Base-by-base conservation (phyloP, 2,888 invertebrate species). In the Cerastis leucographa region DNA sequence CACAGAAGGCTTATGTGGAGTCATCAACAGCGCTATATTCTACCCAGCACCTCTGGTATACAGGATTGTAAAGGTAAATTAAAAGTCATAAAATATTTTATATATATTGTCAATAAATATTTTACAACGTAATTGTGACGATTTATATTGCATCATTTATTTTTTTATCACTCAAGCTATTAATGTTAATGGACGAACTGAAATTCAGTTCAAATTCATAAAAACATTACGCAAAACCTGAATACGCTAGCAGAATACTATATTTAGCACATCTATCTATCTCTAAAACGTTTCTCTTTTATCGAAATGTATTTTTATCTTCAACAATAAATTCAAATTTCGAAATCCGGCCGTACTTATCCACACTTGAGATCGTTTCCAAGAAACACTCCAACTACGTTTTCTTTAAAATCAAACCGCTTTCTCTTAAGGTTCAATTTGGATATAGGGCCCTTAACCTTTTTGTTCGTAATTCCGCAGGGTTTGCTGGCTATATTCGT, bases 1-100 rank as follows among this genome's bases (percentile, higher is more conserved):
- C 40, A 99, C 99, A 0, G 99, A 99, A 71, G 99, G 99, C 74
- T 97, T 98, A 84, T 99, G 98, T 91, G 99, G 99, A 70, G 98
- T 99, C 68, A 97, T 99, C 83, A 97, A 98, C 88, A 98, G 98
- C 86, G 98, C 99, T 61, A 98, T 99, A 97, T 99, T 99, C 92
- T 98, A 98, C 14, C 97, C 97, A 71, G 98, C 98, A 90, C 97
- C 97, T 25, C 90, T 98, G 12, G 96, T 97, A 71, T 97, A 97
- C 89, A 94, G 89, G 83, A 94, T 96, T 80, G 74, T 94, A 5
- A 97, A 97, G 94, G 97, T 97, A 91, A 78, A 71, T 77, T 46
- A 70, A 56, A 67, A 76, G 35, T 42, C 22, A 51, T 61, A 7
- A 29, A 77, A 64, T 5, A 40, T 19, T 51, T 61, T 72, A 62